A percentile compares a stretch with the other conserved stretches of the same genome.
phyloP scores from a whole-genome alignment of 2,113 vertebrate species.

The Danionella cerebrum region DNA sequence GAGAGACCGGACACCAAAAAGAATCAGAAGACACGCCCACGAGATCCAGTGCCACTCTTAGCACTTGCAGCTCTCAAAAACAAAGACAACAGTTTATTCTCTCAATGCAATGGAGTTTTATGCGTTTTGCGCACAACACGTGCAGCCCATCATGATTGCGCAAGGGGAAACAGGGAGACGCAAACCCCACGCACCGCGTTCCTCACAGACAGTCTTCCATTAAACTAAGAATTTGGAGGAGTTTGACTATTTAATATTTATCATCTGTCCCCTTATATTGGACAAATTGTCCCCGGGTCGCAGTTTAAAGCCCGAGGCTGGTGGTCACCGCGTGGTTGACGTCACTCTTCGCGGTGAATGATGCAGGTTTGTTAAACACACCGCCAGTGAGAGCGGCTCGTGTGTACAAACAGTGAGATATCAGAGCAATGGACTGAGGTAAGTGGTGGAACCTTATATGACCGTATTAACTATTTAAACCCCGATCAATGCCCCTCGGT shows the following conservation, averaged over 20 bases:
- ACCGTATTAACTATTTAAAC: slow-evolving; percentile 52
- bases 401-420: slow-evolving; percentile 44
- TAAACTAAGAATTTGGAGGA: too few species aligned
- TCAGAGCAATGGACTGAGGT: slow-evolving; percentile 40
- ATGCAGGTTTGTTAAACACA: slow-evolving; percentile 40
- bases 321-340: neutral
- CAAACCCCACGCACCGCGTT: too few species aligned
- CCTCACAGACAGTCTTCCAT: too few species aligned
- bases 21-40: slow-evolving; percentile 76
- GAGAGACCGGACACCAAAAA: slow-evolving; percentile 69
- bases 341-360: slow-evolving; percentile 24
- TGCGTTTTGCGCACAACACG: too few species aligned
- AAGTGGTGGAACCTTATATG: slow-evolving; percentile 43
- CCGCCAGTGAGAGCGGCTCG: slow-evolving; percentile 32
- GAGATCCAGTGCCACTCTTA: slow-evolving; percentile 51
- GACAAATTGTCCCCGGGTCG: slow-evolving; percentile 22
- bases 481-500: slow-evolving; percentile 48
- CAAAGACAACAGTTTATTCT: slow-evolving; percentile 40
- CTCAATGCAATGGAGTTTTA: too few species aligned
- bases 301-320: slow-evolving; percentile 13
- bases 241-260: slow-evolving; percentile 12
- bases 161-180: too few species aligned
- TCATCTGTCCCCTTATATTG: neutral
- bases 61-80: too few species aligned
- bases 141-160: too few species aligned